These are phyloP conservation scores for Danionella dracula DNA, from an alignment of 2,797 vertebrate genomes.

Conservation along the genomic window DNA sequence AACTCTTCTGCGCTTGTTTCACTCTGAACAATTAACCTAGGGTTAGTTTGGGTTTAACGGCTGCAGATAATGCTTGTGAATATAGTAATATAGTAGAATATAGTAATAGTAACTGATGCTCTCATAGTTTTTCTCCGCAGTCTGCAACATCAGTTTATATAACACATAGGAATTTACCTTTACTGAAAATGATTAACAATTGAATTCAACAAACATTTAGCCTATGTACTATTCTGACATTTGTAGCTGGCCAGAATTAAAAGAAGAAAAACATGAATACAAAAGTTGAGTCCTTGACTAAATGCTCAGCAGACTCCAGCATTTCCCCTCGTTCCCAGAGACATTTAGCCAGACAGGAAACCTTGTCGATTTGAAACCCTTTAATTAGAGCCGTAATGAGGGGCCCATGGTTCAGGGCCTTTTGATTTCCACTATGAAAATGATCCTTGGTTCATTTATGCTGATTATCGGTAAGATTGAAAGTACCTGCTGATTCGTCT, in stretches of 20 bases:
- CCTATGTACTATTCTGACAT: conserved; percentile 43
- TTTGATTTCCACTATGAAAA: conserved; percentile 75
- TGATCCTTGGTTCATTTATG: conserved; percentile 70
- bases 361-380: conserved; percentile 59
- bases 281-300: conserved; percentile 45
- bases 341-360: conserved; percentile 14
- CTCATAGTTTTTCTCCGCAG: too few species aligned
- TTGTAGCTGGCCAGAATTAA: neutral
- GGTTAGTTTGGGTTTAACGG: too few species aligned
- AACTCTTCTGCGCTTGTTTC: too few species aligned
- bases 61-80: too few species aligned
- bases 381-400: conserved; percentile 77
- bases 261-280: too few species aligned
- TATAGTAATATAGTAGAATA: too few species aligned
- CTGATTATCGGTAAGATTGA: conserved; percentile 74
- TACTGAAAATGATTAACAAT: too few species aligned
- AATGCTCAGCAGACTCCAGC: conserved; percentile 31
- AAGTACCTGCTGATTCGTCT: conserved; percentile 62
- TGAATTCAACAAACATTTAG: too few species aligned
- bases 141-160: too few species aligned
- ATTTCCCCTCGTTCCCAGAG: conserved; percentile 12
- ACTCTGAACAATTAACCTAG: too few species aligned
- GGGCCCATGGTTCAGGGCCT: conserved; percentile 71
- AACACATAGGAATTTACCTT: too few species aligned
- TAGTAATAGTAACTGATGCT: too few species aligned